These are phyloP conservation scores for Gallinago stenura DNA, from an alignment of 2,797 vertebrate species.

Conservation along the genomic window DNA sequence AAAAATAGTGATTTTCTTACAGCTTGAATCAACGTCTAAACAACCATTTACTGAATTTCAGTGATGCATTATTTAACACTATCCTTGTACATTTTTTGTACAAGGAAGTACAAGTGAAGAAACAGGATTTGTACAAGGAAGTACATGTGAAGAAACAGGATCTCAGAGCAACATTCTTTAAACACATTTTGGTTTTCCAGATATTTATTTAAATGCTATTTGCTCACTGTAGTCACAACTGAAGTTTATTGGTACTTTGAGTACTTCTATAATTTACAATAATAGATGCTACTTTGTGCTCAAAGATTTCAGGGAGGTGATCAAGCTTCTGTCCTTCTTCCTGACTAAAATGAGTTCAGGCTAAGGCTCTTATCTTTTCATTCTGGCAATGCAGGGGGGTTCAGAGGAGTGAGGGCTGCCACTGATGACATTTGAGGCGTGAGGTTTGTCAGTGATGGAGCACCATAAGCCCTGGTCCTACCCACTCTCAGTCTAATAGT, in stretches of 20 bases:
- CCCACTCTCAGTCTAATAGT: neutral
- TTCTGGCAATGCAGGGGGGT: neutral
- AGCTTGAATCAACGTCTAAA: neutral
- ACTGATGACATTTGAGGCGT: neutral
- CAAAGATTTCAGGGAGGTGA: neutral
- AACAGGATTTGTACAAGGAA: neutral
- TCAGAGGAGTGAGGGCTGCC: neutral
- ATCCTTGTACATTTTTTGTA: neutral
- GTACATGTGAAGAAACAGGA: neutral
- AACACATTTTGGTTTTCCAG: neutral
- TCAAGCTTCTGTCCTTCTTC: neutral
- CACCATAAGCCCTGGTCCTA: neutral
- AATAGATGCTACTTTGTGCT: neutral
- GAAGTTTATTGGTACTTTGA: neutral
- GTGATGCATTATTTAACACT: neutral
- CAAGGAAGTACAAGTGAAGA: neutral
- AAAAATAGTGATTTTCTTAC: neutral
- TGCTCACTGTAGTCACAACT: neutral
- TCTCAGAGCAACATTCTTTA: neutral
- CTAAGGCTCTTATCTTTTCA: neutral
- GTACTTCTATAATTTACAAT: neutral
- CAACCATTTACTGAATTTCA: conserved; percentile 8
- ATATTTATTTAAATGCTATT: neutral
- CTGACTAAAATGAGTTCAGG: neutral
- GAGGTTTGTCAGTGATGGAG: conserved; percentile 10